Conservation (phyloP, 2,113 vertebrate species). For the Equus przewalskii region DNA sequence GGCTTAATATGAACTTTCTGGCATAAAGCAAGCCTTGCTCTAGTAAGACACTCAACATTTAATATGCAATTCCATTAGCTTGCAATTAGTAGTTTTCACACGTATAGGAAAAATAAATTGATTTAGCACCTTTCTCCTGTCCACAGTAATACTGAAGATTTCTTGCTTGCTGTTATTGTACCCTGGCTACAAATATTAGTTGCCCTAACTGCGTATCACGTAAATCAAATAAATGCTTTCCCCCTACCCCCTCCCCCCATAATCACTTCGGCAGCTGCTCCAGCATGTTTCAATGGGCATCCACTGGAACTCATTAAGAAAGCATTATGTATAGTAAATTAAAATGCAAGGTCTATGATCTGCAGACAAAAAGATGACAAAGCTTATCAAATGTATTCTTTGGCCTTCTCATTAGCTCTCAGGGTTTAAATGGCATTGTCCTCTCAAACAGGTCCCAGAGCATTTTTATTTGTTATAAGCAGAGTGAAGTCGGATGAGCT, state of each 20-base stretch:
- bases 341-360: conserved; percentile 89
- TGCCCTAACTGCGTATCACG: conserved; percentile 86
- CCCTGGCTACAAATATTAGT: conserved; percentile 87
- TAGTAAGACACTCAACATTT: conserved; percentile 79
- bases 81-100: conserved; percentile 89
- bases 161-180: conserved; percentile 81
- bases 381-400: conserved; percentile 88
- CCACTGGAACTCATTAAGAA: conserved; percentile 91
- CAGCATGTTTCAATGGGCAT: conserved; percentile 88
- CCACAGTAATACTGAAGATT: conserved; percentile 81
- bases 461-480: conserved; percentile 78
- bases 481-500: conserved; percentile 59
- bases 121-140: conserved; percentile 88
- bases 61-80: conserved; percentile 85
- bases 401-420: conserved; percentile 89
- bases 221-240: conserved; percentile 88
- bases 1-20: conserved; percentile 85
- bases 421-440: conserved; percentile 84
- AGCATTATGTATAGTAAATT: conserved; percentile 91
- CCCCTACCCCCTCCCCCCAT: conserved; percentile 60
- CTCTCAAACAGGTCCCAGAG: conserved; percentile 72
- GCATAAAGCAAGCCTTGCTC: conserved; percentile 79
- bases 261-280: conserved; percentile 86
- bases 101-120: conserved; percentile 87
- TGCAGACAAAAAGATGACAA: conserved; percentile 90